Evolutionary conservation across 1,140 invertebrate genomes (phyloP), one percentile per base, ranked within the genome.

Genomic region (Thaumetopoea pityocampa): DNA sequence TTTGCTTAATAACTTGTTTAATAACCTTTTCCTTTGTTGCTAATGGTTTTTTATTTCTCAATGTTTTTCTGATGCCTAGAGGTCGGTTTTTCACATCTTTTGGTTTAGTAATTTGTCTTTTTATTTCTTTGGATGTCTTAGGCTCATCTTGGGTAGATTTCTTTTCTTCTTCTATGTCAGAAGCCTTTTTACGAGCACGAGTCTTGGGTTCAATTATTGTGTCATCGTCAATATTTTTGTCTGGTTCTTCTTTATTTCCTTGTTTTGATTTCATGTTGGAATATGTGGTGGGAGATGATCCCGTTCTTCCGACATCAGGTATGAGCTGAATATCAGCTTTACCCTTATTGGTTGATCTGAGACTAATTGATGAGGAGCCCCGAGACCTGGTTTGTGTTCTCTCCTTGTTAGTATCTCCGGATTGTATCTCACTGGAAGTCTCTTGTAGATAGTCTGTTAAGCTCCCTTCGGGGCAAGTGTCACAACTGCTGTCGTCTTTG

Each of bases 181-280:
- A 76, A 33, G 77, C 78, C 51, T 84, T 84, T 47, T 84, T 84
- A 5, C 76, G 70, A 51, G 73, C 73, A 37, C 80, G 62, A 17
- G 78, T 84, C 50, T 84, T 84, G 19, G 78, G 76, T 68, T 84
- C 80, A 53, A 67, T 54, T 42, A 74, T 33, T 29, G 62, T 57
- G 41, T 84, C 80, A 24, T 84, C 80, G 73, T 84, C 80, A 16
- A 67, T 66, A 54, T 61, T 72, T 60, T 80, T 81, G 29, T 84
- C 80, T 40, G 58, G 54, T 44, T 84, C 80, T 40, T 84, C 77
- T 61, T 84, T 84, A 46, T 45, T n/a, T n/a, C n/a, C 40, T 53
- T 84, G 80, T 57, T 84, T 84, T 62, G 80, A 81, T 79, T 84
- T 84, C 80, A 84, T 84, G 67, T 64, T 84, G 80, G 78, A 80